A percentile compares a stretch with the other conserved stretches of the same genome.
Evolutionary conservation across 2,888 invertebrate species (phyloP).

Genomic region (Fabriciana adippe): DNA sequence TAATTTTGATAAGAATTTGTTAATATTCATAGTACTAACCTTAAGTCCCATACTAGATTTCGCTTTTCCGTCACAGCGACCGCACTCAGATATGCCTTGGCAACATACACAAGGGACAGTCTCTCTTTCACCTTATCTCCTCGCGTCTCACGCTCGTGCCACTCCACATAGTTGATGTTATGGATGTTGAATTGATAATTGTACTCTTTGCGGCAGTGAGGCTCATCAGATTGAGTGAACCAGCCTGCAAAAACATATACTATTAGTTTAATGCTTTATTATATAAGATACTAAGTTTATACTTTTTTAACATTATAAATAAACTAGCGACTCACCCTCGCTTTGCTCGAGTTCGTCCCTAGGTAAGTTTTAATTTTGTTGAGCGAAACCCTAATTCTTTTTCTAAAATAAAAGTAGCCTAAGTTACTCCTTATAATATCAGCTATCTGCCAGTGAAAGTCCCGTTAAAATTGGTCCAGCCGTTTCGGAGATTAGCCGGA

Average conservation of each 20-base stretch:
- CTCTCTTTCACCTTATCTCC: conserved; percentile 84
- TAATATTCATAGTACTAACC: conserved; percentile 49
- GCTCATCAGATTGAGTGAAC: conserved; percentile 92
- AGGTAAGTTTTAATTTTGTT: too few relatives aligned
- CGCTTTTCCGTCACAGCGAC: conserved; percentile 94
- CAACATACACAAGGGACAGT: conserved; percentile 89
- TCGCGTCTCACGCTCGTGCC: conserved; percentile 91
- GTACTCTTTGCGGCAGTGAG: conserved; percentile 90
- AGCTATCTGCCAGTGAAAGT: too few relatives aligned
- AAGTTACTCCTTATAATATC: too few relatives aligned
- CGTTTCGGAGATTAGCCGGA: too few relatives aligned
- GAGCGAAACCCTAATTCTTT: too few relatives aligned
- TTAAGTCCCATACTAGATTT: conserved; percentile 92
- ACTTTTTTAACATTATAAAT: too few relatives aligned
- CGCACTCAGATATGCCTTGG: conserved; percentile 89
- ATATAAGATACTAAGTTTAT: too few relatives aligned
- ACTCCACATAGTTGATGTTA: conserved; percentile 90
- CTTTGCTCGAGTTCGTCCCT: too few relatives aligned
- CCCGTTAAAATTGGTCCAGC: too few relatives aligned
- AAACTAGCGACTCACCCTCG: too few relatives aligned
- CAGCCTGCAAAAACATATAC: conserved; percentile 79
- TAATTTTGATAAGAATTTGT: background rate
- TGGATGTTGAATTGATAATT: conserved; percentile 88
- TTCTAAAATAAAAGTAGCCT: too few relatives aligned
- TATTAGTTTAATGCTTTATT: background rate